Conservation (phyloP, 2,797 vertebrate genomes). For the Melanotaenia maccullochi region DNA sequence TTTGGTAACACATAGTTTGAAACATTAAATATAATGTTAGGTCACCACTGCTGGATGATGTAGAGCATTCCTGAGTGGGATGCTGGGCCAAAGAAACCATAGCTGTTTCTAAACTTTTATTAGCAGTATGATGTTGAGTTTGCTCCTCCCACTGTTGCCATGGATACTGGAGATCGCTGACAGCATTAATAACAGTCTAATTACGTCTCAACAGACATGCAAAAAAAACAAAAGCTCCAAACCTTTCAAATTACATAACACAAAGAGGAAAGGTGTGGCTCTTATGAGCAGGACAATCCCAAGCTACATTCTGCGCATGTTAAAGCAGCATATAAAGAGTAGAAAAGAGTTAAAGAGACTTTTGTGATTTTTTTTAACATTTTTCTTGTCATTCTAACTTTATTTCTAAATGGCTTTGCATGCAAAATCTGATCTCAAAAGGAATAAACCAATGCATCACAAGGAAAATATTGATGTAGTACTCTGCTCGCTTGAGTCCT, state of each 20-base stretch:
- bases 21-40: constrained; percentile 13
- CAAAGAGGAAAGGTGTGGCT: not conserved
- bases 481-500: not conserved
- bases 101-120: not conserved
- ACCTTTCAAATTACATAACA: constrained; percentile 1
- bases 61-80: not conserved
- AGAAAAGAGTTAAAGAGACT: not conserved
- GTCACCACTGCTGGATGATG: not conserved
- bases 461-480: not conserved
- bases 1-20: constrained; percentile 28
- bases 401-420: not conserved
- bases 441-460: not conserved
- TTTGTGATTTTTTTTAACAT: not conserved
- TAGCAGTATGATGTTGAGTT: not conserved
- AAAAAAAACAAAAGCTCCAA: not conserved
- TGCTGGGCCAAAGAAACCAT: not conserved
- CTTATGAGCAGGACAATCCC: not conserved
- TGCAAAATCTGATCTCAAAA: not conserved
- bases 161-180: constrained; percentile 14
- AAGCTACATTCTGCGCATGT: not conserved
- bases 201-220: constrained; percentile 15
- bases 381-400: not conserved
- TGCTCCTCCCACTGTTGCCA: constrained; percentile 30
- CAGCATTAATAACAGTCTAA: constrained; percentile 12
- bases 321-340: not conserved